Evolutionary conservation across 2,888 invertebrate genomes (phyloP), one percentile per base, ranked within the genome.

Genomic region (Aleiodes alternator): DNA sequence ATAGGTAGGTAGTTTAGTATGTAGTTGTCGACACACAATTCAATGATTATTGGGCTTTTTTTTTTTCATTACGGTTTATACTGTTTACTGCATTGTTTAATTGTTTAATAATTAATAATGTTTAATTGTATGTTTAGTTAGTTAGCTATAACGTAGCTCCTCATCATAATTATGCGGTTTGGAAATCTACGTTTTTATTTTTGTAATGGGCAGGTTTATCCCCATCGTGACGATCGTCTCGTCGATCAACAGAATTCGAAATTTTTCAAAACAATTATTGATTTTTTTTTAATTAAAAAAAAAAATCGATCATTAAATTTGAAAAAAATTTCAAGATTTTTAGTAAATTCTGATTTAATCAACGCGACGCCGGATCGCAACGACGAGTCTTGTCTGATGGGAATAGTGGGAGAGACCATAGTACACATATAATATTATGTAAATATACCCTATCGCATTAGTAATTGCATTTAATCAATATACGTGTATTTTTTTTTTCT

Each of bases 21-120:
- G 89, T 89, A 89, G 89, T 89, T 89, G 89, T 89, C 89, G 89
- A 89, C 89, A 89, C 89, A 89, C 89, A 89, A 89, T 89, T 89
- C 88, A 89, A 89, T 89, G 89, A 86, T 89, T 89, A 89, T 86
- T 88, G 87, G 88, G 86, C 85, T 80, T 77, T 79, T 78, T 79
- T 23, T 23, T 82, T 64, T 64, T 64, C 64, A 64, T 86, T 88
- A 89, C 86, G 87, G 88, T 89, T 89, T 88, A 89, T 88, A 89
- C 87, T 87, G 89, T 89, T 89, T 88, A 89, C 87, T 88, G 89
- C 84, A 68, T 86, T 87, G 87, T 87, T 87, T 88, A 88, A 88
- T 88, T 87, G 87, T 88, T 81, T 89, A 87, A 88, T 89, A 88
- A 88, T 88, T 88, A 88, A 88, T 88, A 88, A 89, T 81, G 87